A percentile compares a stretch with the other conserved stretches of the same genome.
phyloP scores from a whole-genome alignment of 2,113 vertebrate species.

The Planiliza haematocheilus region DNA sequence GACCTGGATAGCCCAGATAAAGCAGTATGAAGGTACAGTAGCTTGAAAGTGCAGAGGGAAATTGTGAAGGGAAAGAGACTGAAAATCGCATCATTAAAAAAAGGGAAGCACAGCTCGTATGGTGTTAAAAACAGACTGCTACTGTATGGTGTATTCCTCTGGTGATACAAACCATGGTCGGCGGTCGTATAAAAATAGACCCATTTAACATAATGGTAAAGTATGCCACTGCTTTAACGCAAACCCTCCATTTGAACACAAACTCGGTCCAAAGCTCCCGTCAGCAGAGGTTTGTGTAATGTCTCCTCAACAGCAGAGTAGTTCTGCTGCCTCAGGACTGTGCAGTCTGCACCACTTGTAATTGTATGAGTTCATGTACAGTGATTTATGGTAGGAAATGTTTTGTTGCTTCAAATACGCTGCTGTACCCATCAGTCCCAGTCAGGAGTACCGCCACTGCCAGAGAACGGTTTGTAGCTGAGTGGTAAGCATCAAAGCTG shows the following conservation, averaged over 20 bases:
- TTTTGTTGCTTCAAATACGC: slow-evolving; percentile 42
- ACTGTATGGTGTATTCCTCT: slow-evolving; percentile 23
- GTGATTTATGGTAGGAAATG: slow-evolving; percentile 47
- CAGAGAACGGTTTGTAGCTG: slow-evolving; percentile 3
- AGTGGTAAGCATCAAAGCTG: slow-evolving; percentile 5
- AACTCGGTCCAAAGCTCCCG: slow-evolving; percentile 14
- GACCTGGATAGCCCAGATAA: slow-evolving; percentile 7
- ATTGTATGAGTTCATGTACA: slow-evolving; percentile 38
- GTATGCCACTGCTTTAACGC: slow-evolving; percentile 29
- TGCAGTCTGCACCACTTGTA: slow-evolving; percentile 26
- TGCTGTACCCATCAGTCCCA: slow-evolving; percentile 29
- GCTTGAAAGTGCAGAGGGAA: not conserved
- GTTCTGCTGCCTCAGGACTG: slow-evolving; percentile 34
- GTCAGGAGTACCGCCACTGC: slow-evolving; percentile 18
- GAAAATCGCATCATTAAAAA: slow-evolving; percentile 31
- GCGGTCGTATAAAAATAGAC: slow-evolving; percentile 39
- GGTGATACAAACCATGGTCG: slow-evolving; percentile 22
- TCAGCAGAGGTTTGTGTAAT: slow-evolving; percentile 20
- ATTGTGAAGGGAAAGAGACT: slow-evolving; percentile 40
- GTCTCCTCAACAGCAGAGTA: slow-evolving; percentile 1
- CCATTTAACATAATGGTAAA: slow-evolving; percentile 25
- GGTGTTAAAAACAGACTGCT: slow-evolving; percentile 37
- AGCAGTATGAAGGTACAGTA: not conserved
- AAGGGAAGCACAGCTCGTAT: slow-evolving; percentile 12
- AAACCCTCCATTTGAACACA: slow-evolving; percentile 43